Base-by-base conservation (phyloP, 2,797 vertebrate genomes). In the Mormyrus hasselquistii region DNA sequence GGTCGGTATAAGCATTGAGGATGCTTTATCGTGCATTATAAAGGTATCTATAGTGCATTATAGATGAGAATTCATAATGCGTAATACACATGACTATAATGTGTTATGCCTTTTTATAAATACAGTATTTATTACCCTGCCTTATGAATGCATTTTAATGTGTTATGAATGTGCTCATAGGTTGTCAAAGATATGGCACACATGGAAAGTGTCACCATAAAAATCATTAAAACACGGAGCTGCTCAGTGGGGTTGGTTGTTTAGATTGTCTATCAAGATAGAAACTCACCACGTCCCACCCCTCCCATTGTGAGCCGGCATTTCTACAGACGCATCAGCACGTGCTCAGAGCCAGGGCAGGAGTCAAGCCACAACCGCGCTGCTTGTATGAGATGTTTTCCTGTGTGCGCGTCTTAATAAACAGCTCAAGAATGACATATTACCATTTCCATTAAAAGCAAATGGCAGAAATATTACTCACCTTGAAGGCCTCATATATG, bases 401-500 rank as follows among this genome's bases (percentile, higher is more conserved):
- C 41, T 22, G 79, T n/a, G 76, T 49, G 44, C 12, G 2, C 3
- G 9, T 83, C 44, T 47, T 47, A 47, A 49, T 8, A 22, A 14
- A 86, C n/a, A 47, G 84, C 50, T 52, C 49, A 14, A 34, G 83
- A 86, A 53, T 86, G 47, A 86, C 84, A 86, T n/a, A 55, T 53
- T 86, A 86, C 84, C n/a, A 53, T 86, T 47, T 22, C 84, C 19
- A 49, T 86, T 86, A 29, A 86, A 55, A 55, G 50, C 9, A 86
- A 52, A 86, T 86, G 84, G 49, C 44, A 47, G 22, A 52, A 86
- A 86, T 86, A 55, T 76, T 76, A 86, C 25, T 86, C 84, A 86
- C 84, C 84, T 53, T 86, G 49, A 86, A 50, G 25, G 49, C n/a
- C 8, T 19, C 49, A 34, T 86, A 53, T 34, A 38, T 57, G 86